Conservation (phyloP, 2,797 vertebrate species). For the Thamnophis elegans region DNA sequence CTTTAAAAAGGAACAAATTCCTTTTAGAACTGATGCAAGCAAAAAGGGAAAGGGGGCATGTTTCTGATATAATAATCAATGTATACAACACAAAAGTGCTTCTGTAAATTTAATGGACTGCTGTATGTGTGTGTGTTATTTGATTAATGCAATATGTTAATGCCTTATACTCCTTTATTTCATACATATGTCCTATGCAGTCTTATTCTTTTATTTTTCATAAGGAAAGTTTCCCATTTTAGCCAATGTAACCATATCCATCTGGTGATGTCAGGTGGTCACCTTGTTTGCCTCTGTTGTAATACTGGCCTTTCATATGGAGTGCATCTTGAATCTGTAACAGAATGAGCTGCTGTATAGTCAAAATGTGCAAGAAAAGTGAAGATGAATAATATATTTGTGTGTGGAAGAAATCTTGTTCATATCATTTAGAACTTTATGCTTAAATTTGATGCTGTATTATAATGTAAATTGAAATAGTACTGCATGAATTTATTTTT, state of each 20-base stretch:
- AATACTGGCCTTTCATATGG: conserved; percentile 61
- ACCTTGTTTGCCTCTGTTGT: conserved; percentile 63
- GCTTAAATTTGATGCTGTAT: conserved; percentile 63
- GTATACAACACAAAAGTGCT: conserved; percentile 68
- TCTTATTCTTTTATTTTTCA: conserved; percentile 30
- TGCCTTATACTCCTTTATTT: conserved; percentile 72
- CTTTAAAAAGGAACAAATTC: background rate
- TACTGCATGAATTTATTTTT: conserved; percentile 83
- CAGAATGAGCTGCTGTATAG: conserved; percentile 44
- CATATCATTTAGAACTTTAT: conserved; percentile 62
- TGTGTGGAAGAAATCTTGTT: conserved; percentile 59
- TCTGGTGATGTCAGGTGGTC: conserved; percentile 57
- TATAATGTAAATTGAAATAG: conserved; percentile 72
- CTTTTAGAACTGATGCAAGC: background rate
- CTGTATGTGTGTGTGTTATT: conserved; percentile 52
- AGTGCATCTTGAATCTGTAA: conserved; percentile 53
- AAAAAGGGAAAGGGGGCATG: conserved; percentile 16
- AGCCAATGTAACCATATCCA: conserved; percentile 35
- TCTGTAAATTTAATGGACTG: conserved; percentile 62
- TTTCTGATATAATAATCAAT: conserved; percentile 15
- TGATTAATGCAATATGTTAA: conserved; percentile 63
- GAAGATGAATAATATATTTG: conserved; percentile 72
- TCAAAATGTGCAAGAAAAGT: conserved; percentile 56
- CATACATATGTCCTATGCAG: conserved; percentile 63
- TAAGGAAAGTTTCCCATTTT: conserved; percentile 29